Evolutionary conservation across 2,888 invertebrate genomes (phyloP).

Genomic region (Mamestra brassicae): DNA sequence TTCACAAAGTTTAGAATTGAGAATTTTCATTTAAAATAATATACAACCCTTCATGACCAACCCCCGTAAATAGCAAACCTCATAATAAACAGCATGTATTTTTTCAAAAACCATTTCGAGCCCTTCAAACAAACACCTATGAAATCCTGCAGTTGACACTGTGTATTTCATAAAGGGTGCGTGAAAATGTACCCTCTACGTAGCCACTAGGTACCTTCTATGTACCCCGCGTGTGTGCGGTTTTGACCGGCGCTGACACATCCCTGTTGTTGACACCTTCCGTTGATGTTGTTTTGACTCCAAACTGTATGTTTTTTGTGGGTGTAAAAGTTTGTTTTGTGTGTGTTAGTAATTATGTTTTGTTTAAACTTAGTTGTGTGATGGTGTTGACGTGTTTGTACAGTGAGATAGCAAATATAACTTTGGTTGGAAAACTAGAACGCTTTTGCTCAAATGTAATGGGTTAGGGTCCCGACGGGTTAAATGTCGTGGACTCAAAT

Average conservation of each 20-base stretch:
- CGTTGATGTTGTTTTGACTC: constrained; percentile 47
- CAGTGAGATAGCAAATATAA: not conserved
- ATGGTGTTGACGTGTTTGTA: constrained; percentile 18
- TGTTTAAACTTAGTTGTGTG: constrained; percentile 6
- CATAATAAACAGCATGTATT: not conserved
- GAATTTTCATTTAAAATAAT: too few relatives aligned
- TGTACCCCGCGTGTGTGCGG: constrained; percentile 51
- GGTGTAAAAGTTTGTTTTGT: constrained; percentile 25
- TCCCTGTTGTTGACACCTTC: constrained; percentile 51
- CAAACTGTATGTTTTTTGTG: constrained; percentile 45
- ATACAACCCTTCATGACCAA: too few relatives aligned
- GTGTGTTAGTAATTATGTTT: constrained; percentile 26
- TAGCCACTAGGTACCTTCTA: not conserved
- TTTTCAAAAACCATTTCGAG: constrained; percentile 15
- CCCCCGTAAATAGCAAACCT: too few relatives aligned
- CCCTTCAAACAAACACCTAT: constrained; percentile 27
- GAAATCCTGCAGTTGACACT: constrained; percentile 40
- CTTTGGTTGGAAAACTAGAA: constrained; percentile 4
- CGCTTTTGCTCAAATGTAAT: not conserved
- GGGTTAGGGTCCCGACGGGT: too few relatives aligned
- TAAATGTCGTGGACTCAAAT: too few relatives aligned
- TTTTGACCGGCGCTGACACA: constrained; percentile 53
- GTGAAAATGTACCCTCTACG: constrained; percentile 24
- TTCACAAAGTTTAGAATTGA: too few relatives aligned
- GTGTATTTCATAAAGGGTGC: constrained; percentile 44